Evolutionary conservation across 2,113 vertebrate species (phyloP), one percentile per base, ranked within the genome.

Genomic region (Hemichromis elongatus): DNA sequence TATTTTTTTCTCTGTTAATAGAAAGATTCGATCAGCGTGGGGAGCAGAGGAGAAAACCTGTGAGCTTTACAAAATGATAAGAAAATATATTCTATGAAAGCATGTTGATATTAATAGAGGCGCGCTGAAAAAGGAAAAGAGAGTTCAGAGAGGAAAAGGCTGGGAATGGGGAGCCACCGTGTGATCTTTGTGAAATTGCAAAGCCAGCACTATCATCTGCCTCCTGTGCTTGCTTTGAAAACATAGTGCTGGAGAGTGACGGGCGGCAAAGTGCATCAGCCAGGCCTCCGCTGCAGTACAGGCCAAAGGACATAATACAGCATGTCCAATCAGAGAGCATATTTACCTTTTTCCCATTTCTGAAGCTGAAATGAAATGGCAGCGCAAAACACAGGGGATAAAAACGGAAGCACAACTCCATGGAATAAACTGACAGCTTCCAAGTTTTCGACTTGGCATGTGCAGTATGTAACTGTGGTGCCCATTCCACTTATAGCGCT

Each of bases 191-290:
- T 85, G 68, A 88, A 86, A 89, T 78, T 57, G 80, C 37, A 78
- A 10, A 1, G 5, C 54, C 73, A 59, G 85, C 88, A 37, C 77
- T 50, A 11, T 84, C 53, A 66, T 77, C 85, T 57, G n/a, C 73
- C 80, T 56, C 56, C 24, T 30, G 68, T 53, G 77, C 57, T 79
- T 24, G 66, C 80, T 91, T 81, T 86, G 83, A 86, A 84, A 88
- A 68, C 80, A 63, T 3, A 11, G 66, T 16, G 66, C 6, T 78
- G 53, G 55, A 66, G 56, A 73, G 47, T 21, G 53, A 86, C 35
- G 50, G 33, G 53, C 63, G 47, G 28, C 12, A 57, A 85, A 83
- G 85, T 87, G 85, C 45, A 57, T 55, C 57, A 33, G 66, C 77
- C 75, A 56, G 10, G 18, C 37, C 2, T 24, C 68, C 12, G 28